Evolutionary conservation across 2,113 vertebrate genomes (phyloP).

Genomic region (Otis tarda): DNA sequence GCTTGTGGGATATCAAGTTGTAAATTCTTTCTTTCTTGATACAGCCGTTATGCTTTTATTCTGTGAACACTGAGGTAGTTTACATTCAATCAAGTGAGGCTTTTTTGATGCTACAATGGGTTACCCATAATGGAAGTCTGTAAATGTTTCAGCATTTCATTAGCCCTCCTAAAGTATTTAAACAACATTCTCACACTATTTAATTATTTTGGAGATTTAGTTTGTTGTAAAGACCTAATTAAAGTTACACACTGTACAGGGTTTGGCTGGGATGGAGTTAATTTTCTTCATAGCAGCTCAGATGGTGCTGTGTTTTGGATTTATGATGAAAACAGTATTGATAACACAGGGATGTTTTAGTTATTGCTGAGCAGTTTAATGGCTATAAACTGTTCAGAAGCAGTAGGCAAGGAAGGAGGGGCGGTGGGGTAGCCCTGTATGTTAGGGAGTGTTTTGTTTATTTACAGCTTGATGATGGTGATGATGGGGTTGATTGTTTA

Average conservation of each 20-base stretch:
- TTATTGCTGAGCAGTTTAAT: not conserved
- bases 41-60: not conserved
- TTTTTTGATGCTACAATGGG: not conserved
- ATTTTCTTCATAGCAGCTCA: not conserved
- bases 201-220: not conserved
- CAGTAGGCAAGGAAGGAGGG: too few species aligned
- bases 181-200: not conserved
- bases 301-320: not conserved
- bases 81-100: not conserved
- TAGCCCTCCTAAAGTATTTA: not conserved
- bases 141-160: not conserved
- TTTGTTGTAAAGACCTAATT: not conserved
- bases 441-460: too few species aligned
- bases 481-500: too few species aligned
- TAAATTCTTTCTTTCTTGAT: not conserved
- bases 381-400: too few species aligned
- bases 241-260: not conserved
- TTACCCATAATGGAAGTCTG: not conserved
- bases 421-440: too few species aligned
- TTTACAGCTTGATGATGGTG: too few species aligned
- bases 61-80: not conserved
- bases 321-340: not conserved
- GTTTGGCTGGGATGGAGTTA: not conserved
- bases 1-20: not conserved
- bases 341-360: not conserved